These are phyloP conservation scores for Furcula furcula DNA, from an alignment of 2,888 invertebrate genomes.

Conservation along the genomic window DNA sequence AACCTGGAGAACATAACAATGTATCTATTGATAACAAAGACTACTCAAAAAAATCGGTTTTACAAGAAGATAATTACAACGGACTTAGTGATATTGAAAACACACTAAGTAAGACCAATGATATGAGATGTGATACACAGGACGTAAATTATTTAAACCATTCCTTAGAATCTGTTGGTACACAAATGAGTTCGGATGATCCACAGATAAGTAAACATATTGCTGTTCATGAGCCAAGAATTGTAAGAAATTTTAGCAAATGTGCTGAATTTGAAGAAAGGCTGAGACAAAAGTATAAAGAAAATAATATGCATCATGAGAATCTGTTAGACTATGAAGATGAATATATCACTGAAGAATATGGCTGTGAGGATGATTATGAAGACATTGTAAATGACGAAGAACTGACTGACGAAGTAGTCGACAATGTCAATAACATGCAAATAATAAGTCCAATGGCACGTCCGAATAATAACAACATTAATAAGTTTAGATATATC, in stretches of 20 bases:
- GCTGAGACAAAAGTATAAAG: constrained; percentile 6
- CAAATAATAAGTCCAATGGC: constrained; percentile 3
- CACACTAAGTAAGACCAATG: too few relatives aligned
- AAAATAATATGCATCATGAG: constrained; percentile 2
- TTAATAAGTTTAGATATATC: constrained; percentile 31
- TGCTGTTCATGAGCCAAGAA: constrained; percentile 23
- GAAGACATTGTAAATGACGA: neutral
- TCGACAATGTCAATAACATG: too few relatives aligned
- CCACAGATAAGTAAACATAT: too few relatives aligned
- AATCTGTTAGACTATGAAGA: constrained; percentile 18
- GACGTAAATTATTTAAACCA: too few relatives aligned
- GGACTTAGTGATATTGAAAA: too few relatives aligned
- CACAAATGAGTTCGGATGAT: too few relatives aligned
- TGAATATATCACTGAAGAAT: constrained; percentile 10
- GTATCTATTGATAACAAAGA: neutral
- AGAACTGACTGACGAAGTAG: constrained; percentile 6
- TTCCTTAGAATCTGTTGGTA: too few relatives aligned
- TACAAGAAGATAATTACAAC: too few relatives aligned
- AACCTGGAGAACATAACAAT: neutral
- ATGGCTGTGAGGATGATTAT: constrained; percentile 5
- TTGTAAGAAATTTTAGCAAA: constrained; percentile 44
- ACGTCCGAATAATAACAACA: constrained; percentile 6
- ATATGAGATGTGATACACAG: too few relatives aligned
- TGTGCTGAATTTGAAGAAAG: constrained; percentile 35
- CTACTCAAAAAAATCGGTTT: neutral